phyloP scores from a whole-genome alignment of 2,888 invertebrate species.

The Microctonus brassicae region DNA sequence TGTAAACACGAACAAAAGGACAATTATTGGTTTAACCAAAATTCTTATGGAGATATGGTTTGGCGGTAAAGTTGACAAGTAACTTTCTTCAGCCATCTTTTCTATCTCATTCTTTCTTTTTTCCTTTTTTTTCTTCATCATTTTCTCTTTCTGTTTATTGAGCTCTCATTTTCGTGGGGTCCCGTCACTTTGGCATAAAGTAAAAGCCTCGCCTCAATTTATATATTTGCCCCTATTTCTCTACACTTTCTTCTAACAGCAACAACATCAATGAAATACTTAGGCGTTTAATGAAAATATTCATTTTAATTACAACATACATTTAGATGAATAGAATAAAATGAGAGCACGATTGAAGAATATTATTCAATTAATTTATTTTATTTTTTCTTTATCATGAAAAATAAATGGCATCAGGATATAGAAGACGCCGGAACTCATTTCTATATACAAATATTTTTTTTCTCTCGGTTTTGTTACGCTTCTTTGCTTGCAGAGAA shows the following conservation, averaged over 20 bases:
- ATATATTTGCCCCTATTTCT: constrained; percentile 11
- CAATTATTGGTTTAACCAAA: background rate
- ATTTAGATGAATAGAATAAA: too few relatives aligned
- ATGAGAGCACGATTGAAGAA: background rate
- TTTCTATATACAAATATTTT: background rate
- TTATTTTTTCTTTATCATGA: background rate
- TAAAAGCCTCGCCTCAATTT: constrained; percentile 1
- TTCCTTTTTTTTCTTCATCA: background rate
- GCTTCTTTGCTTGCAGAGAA: constrained; percentile 1
- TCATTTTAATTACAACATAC: background rate
- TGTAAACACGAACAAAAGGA: background rate
- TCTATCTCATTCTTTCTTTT: background rate
- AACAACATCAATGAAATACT: background rate
- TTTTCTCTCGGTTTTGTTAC: background rate
- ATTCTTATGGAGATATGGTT: background rate
- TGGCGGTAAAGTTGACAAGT: background rate
- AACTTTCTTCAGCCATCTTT: constrained; percentile 24
- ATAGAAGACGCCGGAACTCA: background rate
- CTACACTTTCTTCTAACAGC: constrained; percentile 10
- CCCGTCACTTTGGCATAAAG: background rate
- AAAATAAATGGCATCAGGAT: background rate
- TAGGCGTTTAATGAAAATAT: background rate
- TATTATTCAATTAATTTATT: background rate
- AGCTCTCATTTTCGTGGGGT: constrained; percentile 27
- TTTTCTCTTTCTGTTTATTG: constrained; percentile 2